phyloP scores from a whole-genome alignment of 23 tunicate species.

The Clavelina lepadiformis region DNA sequence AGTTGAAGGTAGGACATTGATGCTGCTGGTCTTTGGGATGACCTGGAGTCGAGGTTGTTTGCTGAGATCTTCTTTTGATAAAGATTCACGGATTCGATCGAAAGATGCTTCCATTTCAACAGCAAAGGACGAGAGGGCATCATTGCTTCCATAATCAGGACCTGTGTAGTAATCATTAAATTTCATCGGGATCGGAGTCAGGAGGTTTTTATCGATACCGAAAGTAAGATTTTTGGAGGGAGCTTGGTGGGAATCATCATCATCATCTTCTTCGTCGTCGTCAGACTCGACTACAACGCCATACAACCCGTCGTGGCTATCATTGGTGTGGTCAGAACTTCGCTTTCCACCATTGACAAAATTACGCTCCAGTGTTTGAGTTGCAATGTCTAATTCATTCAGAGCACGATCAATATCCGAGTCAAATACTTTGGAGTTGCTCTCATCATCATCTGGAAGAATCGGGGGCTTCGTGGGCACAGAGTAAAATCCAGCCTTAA shows the following conservation, averaged over 20 bases:
- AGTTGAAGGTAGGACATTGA: too few relatives aligned
- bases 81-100: conserved; percentile 32
- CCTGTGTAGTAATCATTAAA: conserved; percentile 43
- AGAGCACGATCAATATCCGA: conserved; percentile 74
- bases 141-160: conserved; percentile 21
- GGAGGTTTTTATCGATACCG: conserved; percentile 7
- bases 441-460: too few relatives aligned
- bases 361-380: conserved; percentile 5
- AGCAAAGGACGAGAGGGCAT: conserved; percentile 49
- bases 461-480: conserved; percentile 78
- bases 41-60: too few relatives aligned
- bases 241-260: conserved; percentile 7
- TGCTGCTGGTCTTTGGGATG: too few relatives aligned
- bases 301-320: not conserved
- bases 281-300: conserved; percentile 16
- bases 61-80: conserved; percentile 27
- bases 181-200: conserved; percentile 59
- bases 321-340: not conserved
- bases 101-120: conserved; percentile 53
- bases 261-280: conserved; percentile 6
- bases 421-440: too few relatives aligned
- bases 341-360: not conserved
- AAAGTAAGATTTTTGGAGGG: too few relatives aligned
- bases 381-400: conserved; percentile 41
- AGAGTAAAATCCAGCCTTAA: conserved; percentile 72